Conservation (phyloP, 2,113 vertebrate species). For the Marmota flaviventris region DNA sequence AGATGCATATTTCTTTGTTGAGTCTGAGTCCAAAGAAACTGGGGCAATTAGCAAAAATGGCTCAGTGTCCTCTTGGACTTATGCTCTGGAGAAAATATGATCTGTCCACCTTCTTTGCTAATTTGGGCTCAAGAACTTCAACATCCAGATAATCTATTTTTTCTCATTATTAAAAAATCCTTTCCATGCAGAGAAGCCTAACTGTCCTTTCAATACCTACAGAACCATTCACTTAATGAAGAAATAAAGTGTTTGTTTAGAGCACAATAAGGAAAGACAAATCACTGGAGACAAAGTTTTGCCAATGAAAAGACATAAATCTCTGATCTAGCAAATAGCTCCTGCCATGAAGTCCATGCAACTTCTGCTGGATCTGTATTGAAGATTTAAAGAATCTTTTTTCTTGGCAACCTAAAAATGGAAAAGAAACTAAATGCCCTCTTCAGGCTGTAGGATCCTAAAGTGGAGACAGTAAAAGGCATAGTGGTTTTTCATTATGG, state of each 20-base stretch:
- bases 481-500: neutral
- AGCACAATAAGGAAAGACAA: slow-evolving; percentile 55
- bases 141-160: slow-evolving; percentile 68
- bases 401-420: slow-evolving; percentile 53
- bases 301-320: slow-evolving; percentile 69
- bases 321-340: slow-evolving; percentile 74
- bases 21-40: slow-evolving; percentile 58
- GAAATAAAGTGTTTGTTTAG: slow-evolving; percentile 31
- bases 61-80: slow-evolving; percentile 64
- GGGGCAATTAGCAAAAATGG: slow-evolving; percentile 66
- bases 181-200: slow-evolving; percentile 51
- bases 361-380: slow-evolving; percentile 72
- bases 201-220: slow-evolving; percentile 66
- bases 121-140: slow-evolving; percentile 72
- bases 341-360: slow-evolving; percentile 74
- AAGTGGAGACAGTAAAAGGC: neutral
- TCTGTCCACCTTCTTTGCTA: slow-evolving; percentile 69
- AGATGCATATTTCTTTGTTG: slow-evolving; percentile 69
- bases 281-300: slow-evolving; percentile 72
- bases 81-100: slow-evolving; percentile 45
- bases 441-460: neutral
- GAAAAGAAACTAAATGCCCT: slow-evolving; percentile 42
- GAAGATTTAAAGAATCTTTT: slow-evolving; percentile 69
- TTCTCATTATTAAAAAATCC: slow-evolving; percentile 65
- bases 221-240: slow-evolving; percentile 76